Percentiles rank a stretch among this genome's conserved stretches.
Conservation (phyloP, 1,140 invertebrate genomes). For the Pomacea maculata region DNA sequence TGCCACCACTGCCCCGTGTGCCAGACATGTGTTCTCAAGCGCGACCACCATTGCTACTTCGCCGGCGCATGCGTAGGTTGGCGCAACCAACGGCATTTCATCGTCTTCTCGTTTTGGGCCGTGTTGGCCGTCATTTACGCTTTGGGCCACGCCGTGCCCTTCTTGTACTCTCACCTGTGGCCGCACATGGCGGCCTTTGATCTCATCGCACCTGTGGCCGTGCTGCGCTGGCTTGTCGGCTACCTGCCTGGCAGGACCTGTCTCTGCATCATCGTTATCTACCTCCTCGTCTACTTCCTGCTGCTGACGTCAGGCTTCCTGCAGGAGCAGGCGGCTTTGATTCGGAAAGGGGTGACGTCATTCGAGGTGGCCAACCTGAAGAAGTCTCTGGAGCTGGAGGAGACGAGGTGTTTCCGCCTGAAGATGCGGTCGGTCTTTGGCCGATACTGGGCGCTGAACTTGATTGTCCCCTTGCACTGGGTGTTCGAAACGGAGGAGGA, state of each 20-base stretch:
- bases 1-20: slow-evolving; percentile 40
- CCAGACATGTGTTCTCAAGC: slow-evolving; percentile 58
- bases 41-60: slow-evolving; percentile 95
- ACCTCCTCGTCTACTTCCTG: slow-evolving; percentile 29
- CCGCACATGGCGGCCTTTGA: slow-evolving; percentile 32
- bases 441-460: slow-evolving; percentile 38
- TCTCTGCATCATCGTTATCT: slow-evolving; percentile 25
- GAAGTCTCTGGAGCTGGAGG: slow-evolving; percentile 32
- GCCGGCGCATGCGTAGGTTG: slow-evolving; percentile 90
- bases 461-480: slow-evolving; percentile 38
- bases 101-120: slow-evolving; percentile 78
- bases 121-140: slow-evolving; percentile 30
- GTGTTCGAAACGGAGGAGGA: slow-evolving; percentile 38
- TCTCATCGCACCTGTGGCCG: slow-evolving; percentile 37
- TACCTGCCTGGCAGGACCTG: slow-evolving; percentile 21
- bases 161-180: slow-evolving; percentile 28
- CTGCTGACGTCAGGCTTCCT: slow-evolving; percentile 29
- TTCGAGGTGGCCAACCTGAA: slow-evolving; percentile 34
- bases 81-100: slow-evolving; percentile 87
- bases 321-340: slow-evolving; percentile 15
- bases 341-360: slow-evolving; percentile 37
- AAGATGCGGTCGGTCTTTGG: slow-evolving; percentile 42
- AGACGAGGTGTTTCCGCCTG: slow-evolving; percentile 23
- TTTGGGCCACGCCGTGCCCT: slow-evolving; percentile 25
- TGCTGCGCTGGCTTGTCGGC: slow-evolving; percentile 30